A percentile compares a stretch with the other conserved stretches of the same genome.
Evolutionary conservation across 2,113 vertebrate species (phyloP).

Genomic region (Marcusenius ussheri): DNA sequence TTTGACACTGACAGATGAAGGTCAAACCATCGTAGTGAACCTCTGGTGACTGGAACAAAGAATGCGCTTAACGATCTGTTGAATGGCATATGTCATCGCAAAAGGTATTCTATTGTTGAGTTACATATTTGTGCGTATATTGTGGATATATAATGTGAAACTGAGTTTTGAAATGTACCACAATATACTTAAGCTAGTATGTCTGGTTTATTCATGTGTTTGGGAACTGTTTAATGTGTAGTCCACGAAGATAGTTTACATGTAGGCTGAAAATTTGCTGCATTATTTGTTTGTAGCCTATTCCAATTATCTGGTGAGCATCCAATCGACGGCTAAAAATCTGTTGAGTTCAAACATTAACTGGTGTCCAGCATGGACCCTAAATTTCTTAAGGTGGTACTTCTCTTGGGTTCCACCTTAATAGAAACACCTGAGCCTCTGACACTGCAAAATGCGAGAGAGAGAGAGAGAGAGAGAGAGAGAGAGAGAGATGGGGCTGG

Average conservation of each 20-base stretch:
- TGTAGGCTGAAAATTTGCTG: neutral
- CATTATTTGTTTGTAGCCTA: neutral
- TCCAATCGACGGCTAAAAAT: conserved; percentile 46
- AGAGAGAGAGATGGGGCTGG: conserved; percentile 45
- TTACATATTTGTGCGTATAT: neutral
- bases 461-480: conserved; percentile 33
- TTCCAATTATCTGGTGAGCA: conserved; percentile 48
- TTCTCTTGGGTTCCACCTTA: conserved; percentile 49
- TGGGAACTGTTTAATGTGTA: neutral
- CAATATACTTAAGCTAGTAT: neutral
- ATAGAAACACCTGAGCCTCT: conserved; percentile 55
- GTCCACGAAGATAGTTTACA: neutral
- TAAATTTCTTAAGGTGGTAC: conserved; percentile 35
- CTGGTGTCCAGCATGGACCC: conserved; percentile 27
- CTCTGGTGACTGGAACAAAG: neutral
- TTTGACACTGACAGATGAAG: conserved; percentile 1
- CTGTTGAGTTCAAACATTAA: conserved; percentile 36
- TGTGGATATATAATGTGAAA: neutral
- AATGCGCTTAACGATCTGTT: neutral
- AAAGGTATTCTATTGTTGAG: neutral
- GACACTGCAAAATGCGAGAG: conserved; percentile 44
- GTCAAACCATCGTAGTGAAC: neutral
- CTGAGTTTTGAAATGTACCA: neutral
- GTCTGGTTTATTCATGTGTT: neutral
- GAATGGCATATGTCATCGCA: neutral